phyloP scores from a whole-genome alignment of 2,113 vertebrate species.

The Malurus elegans region DNA sequence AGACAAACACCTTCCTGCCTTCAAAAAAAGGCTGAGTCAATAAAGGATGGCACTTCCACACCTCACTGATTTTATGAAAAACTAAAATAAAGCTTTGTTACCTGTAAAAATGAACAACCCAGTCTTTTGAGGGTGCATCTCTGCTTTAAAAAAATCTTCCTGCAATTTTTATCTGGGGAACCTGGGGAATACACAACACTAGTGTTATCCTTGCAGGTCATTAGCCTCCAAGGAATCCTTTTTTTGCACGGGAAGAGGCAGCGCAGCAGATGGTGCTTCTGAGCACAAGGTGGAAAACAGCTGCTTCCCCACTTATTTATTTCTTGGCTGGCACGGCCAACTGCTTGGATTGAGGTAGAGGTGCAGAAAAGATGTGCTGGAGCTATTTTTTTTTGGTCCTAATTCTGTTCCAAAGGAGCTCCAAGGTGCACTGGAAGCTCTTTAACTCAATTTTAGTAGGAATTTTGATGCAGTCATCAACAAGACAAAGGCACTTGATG shows the following conservation, averaged over 20 bases:
- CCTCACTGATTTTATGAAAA: too few species aligned
- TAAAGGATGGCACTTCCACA: neutral
- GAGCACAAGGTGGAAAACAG: neutral
- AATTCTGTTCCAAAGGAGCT: neutral
- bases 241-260: neutral
- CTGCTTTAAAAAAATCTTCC: neutral
- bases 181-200: accelerated
- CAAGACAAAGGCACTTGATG: accelerated
- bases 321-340: neutral
- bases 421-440: neutral
- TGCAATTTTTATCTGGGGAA: accelerated
- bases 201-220: neutral
- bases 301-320: neutral
- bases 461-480: accelerated
- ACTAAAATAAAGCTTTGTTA: neutral
- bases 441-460: accelerated
- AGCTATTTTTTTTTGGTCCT: neutral
- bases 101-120: neutral
- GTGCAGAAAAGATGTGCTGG: neutral
- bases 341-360: neutral
- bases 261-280: neutral
- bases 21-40: neutral
- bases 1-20: neutral
- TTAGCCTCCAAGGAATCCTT: neutral
- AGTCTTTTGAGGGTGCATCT: accelerated